These are phyloP conservation scores for Capra hircus DNA, from an alignment of 2,113 vertebrate species.

Conservation along the genomic window DNA sequence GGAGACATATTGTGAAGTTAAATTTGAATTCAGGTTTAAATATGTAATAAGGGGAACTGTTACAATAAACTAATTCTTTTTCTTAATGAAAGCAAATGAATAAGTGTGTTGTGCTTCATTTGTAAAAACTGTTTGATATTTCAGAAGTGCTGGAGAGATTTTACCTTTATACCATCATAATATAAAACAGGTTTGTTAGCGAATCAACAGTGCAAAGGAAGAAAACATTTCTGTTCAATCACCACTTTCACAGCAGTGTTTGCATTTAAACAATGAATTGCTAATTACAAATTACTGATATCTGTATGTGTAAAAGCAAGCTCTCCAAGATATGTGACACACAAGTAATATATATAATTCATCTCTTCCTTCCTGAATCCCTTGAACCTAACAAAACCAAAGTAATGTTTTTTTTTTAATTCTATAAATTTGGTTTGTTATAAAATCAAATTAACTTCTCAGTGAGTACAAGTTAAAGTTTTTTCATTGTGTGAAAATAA, in stretches of 20 bases:
- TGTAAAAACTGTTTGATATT: conserved; percentile 24
- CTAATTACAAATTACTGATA: conserved; percentile 42
- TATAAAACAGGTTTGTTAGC: conserved; percentile 40
- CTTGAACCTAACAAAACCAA: conserved; percentile 21
- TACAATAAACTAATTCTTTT: neutral
- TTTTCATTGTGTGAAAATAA: neutral
- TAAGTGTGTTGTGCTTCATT: conserved; percentile 30
- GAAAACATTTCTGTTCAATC: conserved; percentile 25
- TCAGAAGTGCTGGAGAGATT: conserved; percentile 10
- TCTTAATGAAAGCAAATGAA: conserved; percentile 49
- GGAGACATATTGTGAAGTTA: neutral
- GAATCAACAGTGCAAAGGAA: conserved; percentile 39
- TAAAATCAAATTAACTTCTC: conserved; percentile 22
- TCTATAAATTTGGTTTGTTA: neutral
- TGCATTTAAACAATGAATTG: conserved; percentile 16
- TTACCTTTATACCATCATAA: neutral
- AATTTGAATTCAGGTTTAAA: conserved; percentile 48
- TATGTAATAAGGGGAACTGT: conserved; percentile 3
- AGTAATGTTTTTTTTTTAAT: neutral
- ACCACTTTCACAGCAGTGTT: neutral
- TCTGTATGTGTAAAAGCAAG: conserved; percentile 11
- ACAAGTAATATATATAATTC: neutral
- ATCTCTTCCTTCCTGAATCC: neutral
- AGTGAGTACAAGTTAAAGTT: neutral
- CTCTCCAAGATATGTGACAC: neutral